Evolutionary conservation across 2,888 invertebrate species (phyloP).

Genomic region (Lochmaea crataegi): DNA sequence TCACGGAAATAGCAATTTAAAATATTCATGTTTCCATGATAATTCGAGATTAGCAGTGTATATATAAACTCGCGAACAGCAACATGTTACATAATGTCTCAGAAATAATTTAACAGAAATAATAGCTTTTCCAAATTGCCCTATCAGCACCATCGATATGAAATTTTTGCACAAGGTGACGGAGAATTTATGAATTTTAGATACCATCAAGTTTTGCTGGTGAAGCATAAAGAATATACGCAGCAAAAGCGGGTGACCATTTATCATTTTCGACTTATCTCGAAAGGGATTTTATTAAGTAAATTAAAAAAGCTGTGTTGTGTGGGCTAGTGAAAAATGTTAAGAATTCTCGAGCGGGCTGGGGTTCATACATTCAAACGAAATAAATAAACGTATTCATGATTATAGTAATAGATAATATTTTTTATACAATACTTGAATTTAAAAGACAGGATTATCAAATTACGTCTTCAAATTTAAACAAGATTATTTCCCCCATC

Average conservation of each 20-base stretch:
- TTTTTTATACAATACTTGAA: too few species aligned
- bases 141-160: constrained; percentile 56
- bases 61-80: not conserved
- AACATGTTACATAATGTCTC: constrained; percentile 24
- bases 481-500: too few species aligned
- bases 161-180: constrained; percentile 60
- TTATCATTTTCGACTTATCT: constrained; percentile 34
- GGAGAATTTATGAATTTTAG: constrained; percentile 58
- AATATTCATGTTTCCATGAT: not conserved
- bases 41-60: not conserved
- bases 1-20: not conserved
- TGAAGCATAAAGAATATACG: constrained; percentile 34
- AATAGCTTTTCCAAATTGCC: constrained; percentile 53
- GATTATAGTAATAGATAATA: too few species aligned
- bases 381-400: too few species aligned
- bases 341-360: not conserved
- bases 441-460: too few species aligned
- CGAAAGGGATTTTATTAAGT: constrained; percentile 19
- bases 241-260: constrained; percentile 25
- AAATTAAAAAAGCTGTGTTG: constrained; percentile 18
- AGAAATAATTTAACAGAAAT: constrained; percentile 43
- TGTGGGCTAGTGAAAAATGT: constrained; percentile 14
- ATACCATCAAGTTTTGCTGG: constrained; percentile 33
- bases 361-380: too few species aligned
- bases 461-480: too few species aligned